Base-by-base conservation (phyloP, 2,888 invertebrate species). In the Drosophila fulvimacula region DNA sequence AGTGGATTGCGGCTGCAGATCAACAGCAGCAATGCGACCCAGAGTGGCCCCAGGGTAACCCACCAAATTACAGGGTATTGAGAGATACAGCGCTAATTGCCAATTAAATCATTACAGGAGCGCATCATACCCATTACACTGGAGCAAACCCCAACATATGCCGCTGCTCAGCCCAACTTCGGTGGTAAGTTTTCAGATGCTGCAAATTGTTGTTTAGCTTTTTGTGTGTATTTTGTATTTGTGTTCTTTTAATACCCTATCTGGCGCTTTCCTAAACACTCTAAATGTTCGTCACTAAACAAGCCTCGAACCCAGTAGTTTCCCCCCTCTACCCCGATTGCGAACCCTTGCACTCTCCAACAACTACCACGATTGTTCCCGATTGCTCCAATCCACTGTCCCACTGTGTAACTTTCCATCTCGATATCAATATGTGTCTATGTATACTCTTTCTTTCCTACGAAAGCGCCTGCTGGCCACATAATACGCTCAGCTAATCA, bases 401-500 rank as follows among this genome's bases (percentile, higher is more conserved):
- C 88, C 85, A 71, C 13, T 46, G 68, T 73, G 66, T 69, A 81
- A 86, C 86, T 82, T 73, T 86, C 86, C 84, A 76, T 81, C 65
- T 68, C 70, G 78, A 74, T 77, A 82, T 80, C 74, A 78, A 73
- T 68, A 60, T 78, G 88, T 84, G 85, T 85, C 89, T 85, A 81
- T 89, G 89, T 89, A 74, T 87, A 89, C 89, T 88, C 88, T 86
- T 64, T 89, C 81, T 88, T 71, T 89, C 86, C 89, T 74, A 86
- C 66, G 83, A 86, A 79, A 86, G 88, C 91, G 76, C 87, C 90
- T 78, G 88, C 91, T 79, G 89, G 90, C 73, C 91, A 91, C 84
- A 87, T 91, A 76, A 82, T 91, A 60, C 92, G 92, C 85, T 92
- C 92, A 72, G 92, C 93, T 78, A 93, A 93, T 91, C 92, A 93